Conservation (phyloP, 2,797 vertebrate species). For the Parauchenoglanis ngamensis region DNA sequence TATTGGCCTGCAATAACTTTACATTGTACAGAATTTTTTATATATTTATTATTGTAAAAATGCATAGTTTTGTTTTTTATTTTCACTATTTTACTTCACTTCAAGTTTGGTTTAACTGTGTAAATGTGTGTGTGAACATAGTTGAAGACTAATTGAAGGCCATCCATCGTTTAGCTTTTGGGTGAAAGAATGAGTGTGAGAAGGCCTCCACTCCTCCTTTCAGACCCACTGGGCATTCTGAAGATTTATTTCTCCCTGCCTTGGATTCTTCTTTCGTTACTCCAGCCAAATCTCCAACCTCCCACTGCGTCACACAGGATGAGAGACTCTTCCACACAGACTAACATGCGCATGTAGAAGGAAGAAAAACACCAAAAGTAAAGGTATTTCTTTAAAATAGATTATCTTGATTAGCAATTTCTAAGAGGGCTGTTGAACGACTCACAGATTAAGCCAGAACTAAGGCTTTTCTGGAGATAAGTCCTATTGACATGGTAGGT, state of each 20-base stretch:
- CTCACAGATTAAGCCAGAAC: conserved; percentile 6
- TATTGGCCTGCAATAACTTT: background rate
- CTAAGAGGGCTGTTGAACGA: background rate
- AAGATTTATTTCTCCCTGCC: conserved; percentile 60
- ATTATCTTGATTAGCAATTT: conserved; percentile 19
- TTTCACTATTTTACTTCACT: background rate
- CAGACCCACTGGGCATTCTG: conserved; percentile 49
- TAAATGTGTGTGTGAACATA: conserved; percentile 20
- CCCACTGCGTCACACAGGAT: conserved; percentile 56
- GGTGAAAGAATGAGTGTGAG: conserved; percentile 61
- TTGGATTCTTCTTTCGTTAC: conserved; percentile 41
- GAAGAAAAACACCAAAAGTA: background rate
- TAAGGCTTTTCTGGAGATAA: background rate
- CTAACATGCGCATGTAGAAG: background rate
- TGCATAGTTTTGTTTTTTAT: background rate
- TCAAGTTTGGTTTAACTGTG: background rate
- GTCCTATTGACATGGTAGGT: background rate
- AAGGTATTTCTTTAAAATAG: conserved; percentile 60
- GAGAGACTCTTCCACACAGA: conserved; percentile 46
- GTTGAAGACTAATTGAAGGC: conserved; percentile 61
- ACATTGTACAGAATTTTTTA: background rate
- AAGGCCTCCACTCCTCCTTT: conserved; percentile 60
- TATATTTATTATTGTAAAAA: background rate
- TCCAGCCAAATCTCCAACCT: background rate
- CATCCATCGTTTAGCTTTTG: conserved; percentile 58